Base-by-base conservation (phyloP, 1,140 invertebrate genomes). In the Dendrolimus punctatus region DNA sequence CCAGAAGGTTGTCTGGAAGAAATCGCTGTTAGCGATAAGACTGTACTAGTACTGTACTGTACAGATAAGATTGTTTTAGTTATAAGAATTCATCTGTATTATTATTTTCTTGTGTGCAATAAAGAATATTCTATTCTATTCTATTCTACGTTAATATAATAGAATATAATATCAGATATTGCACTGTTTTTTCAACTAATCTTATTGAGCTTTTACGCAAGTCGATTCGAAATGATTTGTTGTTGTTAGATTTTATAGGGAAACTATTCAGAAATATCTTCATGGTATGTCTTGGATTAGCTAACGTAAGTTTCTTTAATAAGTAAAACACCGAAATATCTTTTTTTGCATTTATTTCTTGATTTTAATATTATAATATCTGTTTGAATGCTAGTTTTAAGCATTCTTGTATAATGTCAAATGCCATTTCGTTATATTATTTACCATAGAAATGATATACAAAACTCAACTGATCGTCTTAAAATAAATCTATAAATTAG, bases 401-500 rank as follows among this genome's bases (percentile, higher is more conserved):
- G 73, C 79, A 83, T 77, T 76, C 73, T 62, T 65, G 57, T 65
- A 71, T 74, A 74, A 81, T 79, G 76, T 81, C 75, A 82, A 83
- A 83, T 80, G 78, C 71, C 68, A 76, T 82, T 55, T 76, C 59
- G 68, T 76, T 76, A 80, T 80, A 80, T 80, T 45, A 23, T 38
- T 76, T 73, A 73, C 71, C 73, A 77, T 81, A 85, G 73, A 85
- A 83, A 81, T 71, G 67, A 79, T 76, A 79, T 83, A 83, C 66
- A 85, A 85, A 85, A 80, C 71, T 76, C 72, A 81, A 85, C 71
- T 76, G 76, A 72, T 75, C 76, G 81, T 79, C 80, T 63, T 76
- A 68, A 40, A 41, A 41, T 74, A 80, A 72, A 70, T 73, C 55
- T 70, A 71, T 71, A 49, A 71, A 68, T 76, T 71, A 76, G 58